These are phyloP conservation scores for Philaethria dido DNA, from an alignment of 2,888 invertebrate genomes.

Conservation along the genomic window DNA sequence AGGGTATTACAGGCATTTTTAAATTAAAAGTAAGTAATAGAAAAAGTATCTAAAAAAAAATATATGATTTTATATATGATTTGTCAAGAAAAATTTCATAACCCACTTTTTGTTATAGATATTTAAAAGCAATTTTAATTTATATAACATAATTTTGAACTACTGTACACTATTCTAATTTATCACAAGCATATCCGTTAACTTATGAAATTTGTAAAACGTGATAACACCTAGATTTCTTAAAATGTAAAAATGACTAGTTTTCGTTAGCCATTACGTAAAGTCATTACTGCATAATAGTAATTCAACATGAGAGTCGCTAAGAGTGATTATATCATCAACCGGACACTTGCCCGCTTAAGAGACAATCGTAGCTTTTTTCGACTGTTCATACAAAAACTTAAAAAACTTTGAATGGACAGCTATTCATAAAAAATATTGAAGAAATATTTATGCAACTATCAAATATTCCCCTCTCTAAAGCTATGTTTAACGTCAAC, in stretches of 20 bases:
- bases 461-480: background rate
- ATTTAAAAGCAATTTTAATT: background rate
- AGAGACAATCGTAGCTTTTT: conserved; percentile 29
- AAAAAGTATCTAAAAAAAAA: background rate
- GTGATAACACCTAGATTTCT: conserved; percentile 6
- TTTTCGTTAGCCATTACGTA: conserved; percentile 39
- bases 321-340: conserved; percentile 41
- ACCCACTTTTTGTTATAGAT: background rate
- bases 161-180: background rate
- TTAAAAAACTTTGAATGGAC: conserved; percentile 25
- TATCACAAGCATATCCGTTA: background rate
- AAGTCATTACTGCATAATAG: conserved; percentile 41
- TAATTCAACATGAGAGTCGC: conserved; percentile 41
- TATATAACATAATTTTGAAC: background rate
- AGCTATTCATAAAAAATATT: conserved; percentile 3
- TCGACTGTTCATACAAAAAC: conserved; percentile 24
- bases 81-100: background rate
- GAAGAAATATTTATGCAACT: background rate
- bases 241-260: conserved; percentile 30
- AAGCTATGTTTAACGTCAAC: background rate
- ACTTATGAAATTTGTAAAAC: background rate
- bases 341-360: conserved; percentile 33
- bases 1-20: too few relatives aligned
- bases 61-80: background rate
- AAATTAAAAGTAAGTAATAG: too few relatives aligned